Evolutionary conservation across 92 coral and sea anemone genomes (phyloP).

Genomic region (Zoanthus sansibaricus): DNA sequence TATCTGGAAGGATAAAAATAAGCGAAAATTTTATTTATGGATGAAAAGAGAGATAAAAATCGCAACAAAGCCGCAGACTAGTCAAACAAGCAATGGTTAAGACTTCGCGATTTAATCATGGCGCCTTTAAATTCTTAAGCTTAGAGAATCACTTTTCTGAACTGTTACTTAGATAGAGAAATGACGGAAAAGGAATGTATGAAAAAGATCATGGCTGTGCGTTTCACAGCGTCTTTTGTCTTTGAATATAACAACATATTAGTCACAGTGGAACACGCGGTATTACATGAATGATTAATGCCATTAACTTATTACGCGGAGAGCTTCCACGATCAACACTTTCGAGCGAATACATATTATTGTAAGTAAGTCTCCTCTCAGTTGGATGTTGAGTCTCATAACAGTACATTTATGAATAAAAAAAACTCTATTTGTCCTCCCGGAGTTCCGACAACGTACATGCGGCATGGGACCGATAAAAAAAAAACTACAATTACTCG

Average conservation of each 20-base stretch:
- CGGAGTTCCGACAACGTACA: background rate
- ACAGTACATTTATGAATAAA: background rate
- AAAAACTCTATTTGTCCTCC: background rate
- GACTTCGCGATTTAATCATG: conserved; percentile 1
- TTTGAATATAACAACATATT: conserved; percentile 8
- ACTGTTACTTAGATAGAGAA: conserved; percentile 8
- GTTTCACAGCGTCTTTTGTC: conserved; percentile 20
- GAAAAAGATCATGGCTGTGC: conserved; percentile 1
- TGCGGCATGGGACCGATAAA: background rate
- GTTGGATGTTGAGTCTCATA: background rate
- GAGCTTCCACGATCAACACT: background rate
- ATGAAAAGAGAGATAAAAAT: background rate
- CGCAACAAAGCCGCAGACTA: background rate
- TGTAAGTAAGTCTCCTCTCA: conserved; percentile 8
- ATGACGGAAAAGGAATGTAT: background rate
- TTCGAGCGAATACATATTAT: background rate
- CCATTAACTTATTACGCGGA: conserved; percentile 21
- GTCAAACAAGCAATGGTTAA: background rate
- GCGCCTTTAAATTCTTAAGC: background rate
- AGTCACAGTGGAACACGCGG: conserved; percentile 14
- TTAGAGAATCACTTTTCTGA: background rate
- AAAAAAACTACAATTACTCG: background rate
- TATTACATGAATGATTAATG: conserved; percentile 44
- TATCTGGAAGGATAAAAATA: conserved; percentile 12
- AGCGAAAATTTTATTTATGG: conserved; percentile 3